Conservation (phyloP, 2,113 vertebrate genomes). For the Raja brachyura region DNA sequence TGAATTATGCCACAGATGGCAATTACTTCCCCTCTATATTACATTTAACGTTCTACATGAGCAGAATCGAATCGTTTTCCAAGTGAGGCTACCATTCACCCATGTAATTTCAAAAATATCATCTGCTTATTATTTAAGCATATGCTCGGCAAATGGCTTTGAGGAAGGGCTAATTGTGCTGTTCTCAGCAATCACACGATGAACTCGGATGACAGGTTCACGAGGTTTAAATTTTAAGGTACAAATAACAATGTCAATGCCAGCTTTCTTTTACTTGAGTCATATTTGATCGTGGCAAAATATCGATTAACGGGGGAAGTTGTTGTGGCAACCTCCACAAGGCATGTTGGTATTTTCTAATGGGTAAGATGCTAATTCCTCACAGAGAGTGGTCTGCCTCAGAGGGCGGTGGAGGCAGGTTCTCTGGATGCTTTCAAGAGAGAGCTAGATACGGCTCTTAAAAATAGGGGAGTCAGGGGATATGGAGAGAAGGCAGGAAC, state of each 20-base stretch:
- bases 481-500: no score
- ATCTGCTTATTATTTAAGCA: conserved; percentile 24
- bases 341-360: background rate
- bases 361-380: no score
- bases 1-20: conserved; percentile 13
- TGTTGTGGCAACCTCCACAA: background rate
- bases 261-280: background rate
- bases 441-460: no score
- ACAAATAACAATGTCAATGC: background rate
- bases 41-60: conserved; percentile 34
- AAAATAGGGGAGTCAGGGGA: no score
- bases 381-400: no score
- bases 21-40: background rate
- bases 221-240: background rate
- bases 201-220: background rate
- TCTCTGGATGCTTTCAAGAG: no score
- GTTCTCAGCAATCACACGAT: background rate
- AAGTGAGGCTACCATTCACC: conserved; percentile 1
- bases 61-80: conserved; percentile 24
- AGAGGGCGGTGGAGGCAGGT: no score
- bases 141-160: background rate
- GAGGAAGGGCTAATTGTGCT: background rate
- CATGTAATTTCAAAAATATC: conserved; percentile 33
- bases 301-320: background rate
- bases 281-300: background rate